Evolutionary conservation across 2,888 invertebrate genomes (phyloP).

Genomic region (Octonoba sinensis): DNA sequence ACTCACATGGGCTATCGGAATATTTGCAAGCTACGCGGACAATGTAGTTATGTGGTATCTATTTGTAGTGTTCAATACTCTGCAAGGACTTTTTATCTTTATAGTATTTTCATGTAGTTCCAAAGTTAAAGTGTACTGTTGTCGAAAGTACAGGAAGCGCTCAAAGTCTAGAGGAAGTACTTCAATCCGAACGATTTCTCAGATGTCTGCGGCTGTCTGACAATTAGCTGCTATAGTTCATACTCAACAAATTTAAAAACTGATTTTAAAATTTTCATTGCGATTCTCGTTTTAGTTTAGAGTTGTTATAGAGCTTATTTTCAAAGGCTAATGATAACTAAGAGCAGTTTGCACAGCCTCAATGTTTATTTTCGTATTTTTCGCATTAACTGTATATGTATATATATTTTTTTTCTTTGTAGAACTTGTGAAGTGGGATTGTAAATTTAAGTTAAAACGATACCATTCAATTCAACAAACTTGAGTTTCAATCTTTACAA

Average conservation of each 20-base stretch:
- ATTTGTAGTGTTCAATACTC: constrained; percentile 73
- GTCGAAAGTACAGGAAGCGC: constrained; percentile 13
- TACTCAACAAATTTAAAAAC: neutral
- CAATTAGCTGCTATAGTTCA: neutral
- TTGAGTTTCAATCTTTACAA: too few species aligned
- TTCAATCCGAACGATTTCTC: constrained; percentile 46
- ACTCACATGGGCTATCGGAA: constrained; percentile 73
- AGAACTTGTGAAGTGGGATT: too few species aligned
- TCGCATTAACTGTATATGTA: too few species aligned
- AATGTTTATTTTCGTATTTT: too few species aligned
- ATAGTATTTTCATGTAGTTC: constrained; percentile 73
- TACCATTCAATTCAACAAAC: too few species aligned
- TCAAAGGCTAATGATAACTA: too few species aligned
- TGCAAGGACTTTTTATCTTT: constrained; percentile 74
- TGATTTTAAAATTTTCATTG: too few species aligned
- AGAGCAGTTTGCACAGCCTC: too few species aligned
- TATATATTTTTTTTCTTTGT: too few species aligned
- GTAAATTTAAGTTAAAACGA: too few species aligned
- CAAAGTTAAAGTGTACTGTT: constrained; percentile 68
- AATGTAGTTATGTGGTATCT: constrained; percentile 72
- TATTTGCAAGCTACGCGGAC: constrained; percentile 72
- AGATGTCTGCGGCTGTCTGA: constrained; percentile 5
- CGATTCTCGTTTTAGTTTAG: too few species aligned
- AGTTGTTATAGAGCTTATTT: too few species aligned
- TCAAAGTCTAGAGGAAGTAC: constrained; percentile 27